These are phyloP conservation scores for Hippocampus zosterae DNA, from an alignment of 2,113 vertebrate species.

Conservation along the genomic window DNA sequence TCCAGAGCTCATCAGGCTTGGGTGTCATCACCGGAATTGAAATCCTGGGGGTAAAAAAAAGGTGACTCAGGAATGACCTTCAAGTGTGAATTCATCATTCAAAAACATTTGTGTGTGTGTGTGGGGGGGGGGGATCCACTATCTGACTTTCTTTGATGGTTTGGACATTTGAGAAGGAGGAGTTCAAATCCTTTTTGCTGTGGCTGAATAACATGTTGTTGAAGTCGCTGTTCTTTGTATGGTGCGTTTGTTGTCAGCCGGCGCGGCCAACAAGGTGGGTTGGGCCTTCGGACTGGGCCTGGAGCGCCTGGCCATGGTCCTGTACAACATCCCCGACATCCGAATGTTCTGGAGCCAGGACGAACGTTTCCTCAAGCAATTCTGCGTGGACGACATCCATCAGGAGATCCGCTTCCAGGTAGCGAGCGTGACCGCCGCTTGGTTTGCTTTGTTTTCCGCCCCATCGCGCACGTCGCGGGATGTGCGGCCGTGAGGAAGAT, in stretches of 20 bases:
- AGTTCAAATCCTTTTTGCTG: too few species aligned
- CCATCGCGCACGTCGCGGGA: too few species aligned
- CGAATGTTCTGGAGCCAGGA: constrained; percentile 94
- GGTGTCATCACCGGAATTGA: too few species aligned
- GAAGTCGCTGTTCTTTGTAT: too few species aligned
- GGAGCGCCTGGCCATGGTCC: constrained; percentile 91
- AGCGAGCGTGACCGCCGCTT: background rate
- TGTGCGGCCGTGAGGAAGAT: background rate
- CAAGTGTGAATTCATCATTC: too few species aligned
- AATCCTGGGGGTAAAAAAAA: too few species aligned
- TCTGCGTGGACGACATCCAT: constrained; percentile 75
- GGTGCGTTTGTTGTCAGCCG: constrained; percentile 67
- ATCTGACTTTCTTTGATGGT: too few species aligned
- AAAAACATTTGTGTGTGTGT: too few species aligned
- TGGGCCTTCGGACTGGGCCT: constrained; percentile 94
- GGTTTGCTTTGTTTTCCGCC: background rate
- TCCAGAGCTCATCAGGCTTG: too few species aligned
- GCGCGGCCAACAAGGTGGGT: constrained; percentile 80
- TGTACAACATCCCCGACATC: constrained; percentile 89
- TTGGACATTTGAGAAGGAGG: too few species aligned
- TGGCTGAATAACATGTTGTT: background rate
- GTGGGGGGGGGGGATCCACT: too few species aligned
- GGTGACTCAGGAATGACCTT: too few species aligned
- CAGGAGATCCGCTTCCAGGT: constrained; percentile 82
- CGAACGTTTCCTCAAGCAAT: constrained; percentile 86